Conservation (phyloP, 2,113 vertebrate genomes). For the Sminthopsis crassicaudata region DNA sequence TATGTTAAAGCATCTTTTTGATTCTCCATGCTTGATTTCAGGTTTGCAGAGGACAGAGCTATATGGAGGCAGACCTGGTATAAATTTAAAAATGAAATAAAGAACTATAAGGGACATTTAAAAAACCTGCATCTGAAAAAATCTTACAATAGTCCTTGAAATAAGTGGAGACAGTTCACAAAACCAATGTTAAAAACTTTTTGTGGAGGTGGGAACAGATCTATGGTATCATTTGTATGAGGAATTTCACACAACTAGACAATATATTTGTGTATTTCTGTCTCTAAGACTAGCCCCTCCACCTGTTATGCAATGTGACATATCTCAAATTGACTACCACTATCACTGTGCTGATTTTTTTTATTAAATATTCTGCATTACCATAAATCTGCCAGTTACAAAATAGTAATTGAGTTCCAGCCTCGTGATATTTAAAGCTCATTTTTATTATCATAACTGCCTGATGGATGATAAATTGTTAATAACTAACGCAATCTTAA, state of each 20-base stretch:
- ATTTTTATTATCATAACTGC: background rate
- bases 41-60: constrained; percentile 26
- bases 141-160: constrained; percentile 34
- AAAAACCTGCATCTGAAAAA: background rate
- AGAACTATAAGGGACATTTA: background rate
- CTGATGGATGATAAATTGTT: background rate
- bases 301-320: background rate
- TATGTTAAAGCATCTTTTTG: background rate
- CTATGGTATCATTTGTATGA: background rate
- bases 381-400: background rate
- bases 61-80: background rate
- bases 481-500: constrained; percentile 5
- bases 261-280: background rate
- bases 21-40: background rate
- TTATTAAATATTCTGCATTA: background rate
- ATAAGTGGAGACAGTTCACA: background rate
- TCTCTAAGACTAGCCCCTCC: background rate
- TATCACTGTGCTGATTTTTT: background rate
- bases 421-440: background rate
- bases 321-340: background rate
- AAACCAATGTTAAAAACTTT: background rate
- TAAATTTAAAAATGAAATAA: constrained; percentile 42
- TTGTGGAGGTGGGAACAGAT: background rate
- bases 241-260: background rate
- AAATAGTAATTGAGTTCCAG: background rate